These are phyloP conservation scores for Drosophila obscura DNA, from an alignment of 1,140 invertebrate species.

Conservation along the genomic window DNA sequence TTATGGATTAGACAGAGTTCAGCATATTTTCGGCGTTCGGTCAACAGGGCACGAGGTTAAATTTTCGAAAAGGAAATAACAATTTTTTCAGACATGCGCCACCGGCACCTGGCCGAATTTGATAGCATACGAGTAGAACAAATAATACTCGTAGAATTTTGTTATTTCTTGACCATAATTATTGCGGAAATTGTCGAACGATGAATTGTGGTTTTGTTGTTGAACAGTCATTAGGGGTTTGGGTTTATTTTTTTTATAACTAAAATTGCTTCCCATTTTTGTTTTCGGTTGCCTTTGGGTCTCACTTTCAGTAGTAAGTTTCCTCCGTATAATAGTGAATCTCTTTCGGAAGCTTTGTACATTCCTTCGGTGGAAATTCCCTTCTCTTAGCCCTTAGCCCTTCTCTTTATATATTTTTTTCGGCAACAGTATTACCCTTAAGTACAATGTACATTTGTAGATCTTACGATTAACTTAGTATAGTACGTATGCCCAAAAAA, in stretches of 20 bases:
- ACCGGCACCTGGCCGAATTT: slow-evolving; percentile 19
- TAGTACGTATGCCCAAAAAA: no score
- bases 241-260: not conserved
- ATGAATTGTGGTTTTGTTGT: slow-evolving; percentile 21
- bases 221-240: slow-evolving; percentile 17
- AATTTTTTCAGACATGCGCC: slow-evolving; percentile 7
- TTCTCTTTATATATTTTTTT: no score
- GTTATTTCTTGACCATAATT: slow-evolving; percentile 29
- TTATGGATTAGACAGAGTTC: slow-evolving; percentile 33
- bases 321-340: no score
- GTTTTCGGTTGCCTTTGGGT: not conserved
- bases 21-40: slow-evolving; percentile 55
- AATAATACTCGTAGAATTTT: slow-evolving; percentile 10
- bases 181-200: slow-evolving; percentile 34
- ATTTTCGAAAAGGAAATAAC: slow-evolving; percentile 60
- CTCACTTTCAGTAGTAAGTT: no score
- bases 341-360: no score
- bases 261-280: not conserved
- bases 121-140: slow-evolving; percentile 29
- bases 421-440: no score
- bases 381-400: no score
- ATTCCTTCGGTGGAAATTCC: no score
- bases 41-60: slow-evolving; percentile 77
- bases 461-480: no score
- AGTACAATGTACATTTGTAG: no score